These are phyloP conservation scores for Ibidorhyncha struthersii DNA, from an alignment of 2,113 vertebrate genomes.

Conservation along the genomic window DNA sequence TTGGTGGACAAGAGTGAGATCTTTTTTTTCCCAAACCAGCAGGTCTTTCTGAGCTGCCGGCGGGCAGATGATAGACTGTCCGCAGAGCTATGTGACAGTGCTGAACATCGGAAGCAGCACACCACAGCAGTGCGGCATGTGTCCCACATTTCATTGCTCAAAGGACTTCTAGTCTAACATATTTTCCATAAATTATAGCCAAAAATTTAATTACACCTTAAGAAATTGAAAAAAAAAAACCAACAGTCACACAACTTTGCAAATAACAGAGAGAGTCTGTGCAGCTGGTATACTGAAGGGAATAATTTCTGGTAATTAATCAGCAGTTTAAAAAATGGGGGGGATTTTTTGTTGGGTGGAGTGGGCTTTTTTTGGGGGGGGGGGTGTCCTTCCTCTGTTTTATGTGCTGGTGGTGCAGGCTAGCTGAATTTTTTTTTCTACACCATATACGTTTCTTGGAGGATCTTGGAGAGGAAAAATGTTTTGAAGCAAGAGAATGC, in stretches of 20 bases:
- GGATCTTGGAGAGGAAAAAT: not conserved
- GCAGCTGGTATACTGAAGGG: not conserved
- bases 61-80: not conserved
- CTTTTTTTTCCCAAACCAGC: not conserved
- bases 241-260: not conserved
- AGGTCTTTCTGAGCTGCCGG: not conserved
- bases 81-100: not conserved
- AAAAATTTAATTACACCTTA: not conserved
- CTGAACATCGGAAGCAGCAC: not conserved
- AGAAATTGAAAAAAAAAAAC: not conserved
- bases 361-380: not conserved
- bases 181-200: not conserved
- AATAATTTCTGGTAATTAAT: not conserved
- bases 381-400: not conserved
- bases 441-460: not conserved
- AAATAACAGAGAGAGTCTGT: not conserved
- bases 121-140: not conserved
- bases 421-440: not conserved
- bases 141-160: not conserved
- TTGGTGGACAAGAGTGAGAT: rapidly evolving
- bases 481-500: not conserved
- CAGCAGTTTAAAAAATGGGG: not conserved
- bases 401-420: not conserved
- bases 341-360: not conserved
- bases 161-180: not conserved